phyloP scores from a whole-genome alignment of 2,797 vertebrate genomes.

The Linurgus olivaceus region DNA sequence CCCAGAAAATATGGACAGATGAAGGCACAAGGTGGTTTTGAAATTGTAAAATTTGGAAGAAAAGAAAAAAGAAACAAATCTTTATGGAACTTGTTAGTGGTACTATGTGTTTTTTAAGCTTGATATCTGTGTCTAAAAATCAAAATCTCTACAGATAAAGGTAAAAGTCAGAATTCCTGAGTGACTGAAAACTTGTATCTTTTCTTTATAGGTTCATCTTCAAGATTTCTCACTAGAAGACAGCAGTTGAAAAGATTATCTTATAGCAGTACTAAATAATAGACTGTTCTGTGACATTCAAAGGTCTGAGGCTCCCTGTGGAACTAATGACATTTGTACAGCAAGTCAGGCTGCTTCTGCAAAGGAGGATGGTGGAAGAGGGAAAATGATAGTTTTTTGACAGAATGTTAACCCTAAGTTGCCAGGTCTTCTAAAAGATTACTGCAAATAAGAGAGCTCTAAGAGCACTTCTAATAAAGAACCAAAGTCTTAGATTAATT shows the following conservation, averaged over 20 bases:
- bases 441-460: neutral
- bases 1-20: neutral
- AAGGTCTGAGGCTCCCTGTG: slow-evolving; percentile 64
- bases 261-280: slow-evolving; percentile 70
- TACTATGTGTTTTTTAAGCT: neutral
- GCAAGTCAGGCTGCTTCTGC: slow-evolving; percentile 42
- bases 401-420: slow-evolving; percentile 53
- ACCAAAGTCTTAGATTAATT: neutral
- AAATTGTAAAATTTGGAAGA: neutral
- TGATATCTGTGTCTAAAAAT: slow-evolving; percentile 49
- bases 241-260: slow-evolving; percentile 72
- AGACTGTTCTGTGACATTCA: slow-evolving; percentile 56
- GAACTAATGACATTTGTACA: slow-evolving; percentile 74
- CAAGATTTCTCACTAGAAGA: slow-evolving; percentile 68
- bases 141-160: slow-evolving; percentile 37
- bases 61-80: neutral
- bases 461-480: neutral
- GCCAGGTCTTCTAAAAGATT: slow-evolving; percentile 8
- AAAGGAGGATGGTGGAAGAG: neutral
- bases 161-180: slow-evolving; percentile 59
- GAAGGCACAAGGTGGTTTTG: neutral
- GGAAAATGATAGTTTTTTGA: slow-evolving; percentile 53
- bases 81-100: neutral
- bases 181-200: slow-evolving; percentile 54
- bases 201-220: slow-evolving; percentile 55